Evolutionary conservation across 1,140 invertebrate genomes (phyloP), one percentile per base, ranked within the genome.

Genomic region (Drosophila rufa): DNA sequence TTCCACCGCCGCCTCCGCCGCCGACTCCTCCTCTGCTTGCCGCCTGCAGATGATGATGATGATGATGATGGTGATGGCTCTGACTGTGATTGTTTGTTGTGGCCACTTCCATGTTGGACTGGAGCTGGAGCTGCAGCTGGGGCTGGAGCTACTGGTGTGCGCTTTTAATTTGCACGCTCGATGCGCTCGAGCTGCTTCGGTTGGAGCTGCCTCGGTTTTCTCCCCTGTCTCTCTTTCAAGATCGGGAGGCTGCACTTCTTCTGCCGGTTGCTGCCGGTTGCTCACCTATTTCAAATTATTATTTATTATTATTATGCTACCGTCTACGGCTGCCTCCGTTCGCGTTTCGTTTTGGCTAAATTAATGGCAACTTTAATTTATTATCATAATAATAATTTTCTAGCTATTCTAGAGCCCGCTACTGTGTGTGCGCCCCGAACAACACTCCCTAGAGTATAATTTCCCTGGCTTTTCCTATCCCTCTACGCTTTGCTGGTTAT

Each of bases 361-460:
- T 91, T 91, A 91, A 91, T 91, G 90, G 89, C 81, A 80, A 89
- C 84, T 91, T 91, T 91, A 90, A 91, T 91, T 91, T 89, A 91
- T 91, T 91, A 91, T 85, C 84, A 89, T 91, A 76, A 90, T 91
- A 90, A 91, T 91, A 80, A 90, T 90, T 90, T 90, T 90, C 85
- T 90, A 75, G 86, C 85, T 58, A 77, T 90, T 91, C 71, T 82
- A 68, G 71, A 60, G 68, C 38, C 70, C 58, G 77, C 82, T 83
- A 79, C 81, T 83, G 81, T 68, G 42, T 57, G 55, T 57, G 22
- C 55, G 36, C 64, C 46, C 42, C 42, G 36, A 8, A 17, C 30
- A 47, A 4, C 40, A 9, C 33, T 25, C 33, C 40, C 45, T 40
- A 27, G 15, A 27, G 15, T 22, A 79, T 90, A 79, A 84, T 91